phyloP scores from a whole-genome alignment of 2,888 invertebrate species.

The Eugnorisma glareosa region DNA sequence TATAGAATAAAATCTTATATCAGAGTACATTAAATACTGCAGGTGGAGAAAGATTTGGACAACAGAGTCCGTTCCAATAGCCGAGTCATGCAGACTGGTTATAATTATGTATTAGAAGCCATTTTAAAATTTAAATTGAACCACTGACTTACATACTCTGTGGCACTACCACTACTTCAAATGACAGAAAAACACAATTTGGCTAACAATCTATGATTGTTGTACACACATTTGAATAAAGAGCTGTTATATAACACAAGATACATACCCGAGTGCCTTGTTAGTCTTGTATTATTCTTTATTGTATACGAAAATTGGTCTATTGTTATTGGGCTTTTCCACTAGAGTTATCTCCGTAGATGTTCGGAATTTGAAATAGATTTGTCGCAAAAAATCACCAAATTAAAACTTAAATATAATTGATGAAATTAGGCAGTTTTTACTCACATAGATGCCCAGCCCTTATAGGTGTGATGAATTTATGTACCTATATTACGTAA shows the following conservation, averaged over 20 bases:
- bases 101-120: not conserved
- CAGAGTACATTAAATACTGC: too few relatives aligned
- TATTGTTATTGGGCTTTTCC: not conserved
- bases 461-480: not conserved
- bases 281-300: not conserved
- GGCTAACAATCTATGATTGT: constrained; percentile 11
- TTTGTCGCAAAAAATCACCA: not conserved
- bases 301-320: not conserved
- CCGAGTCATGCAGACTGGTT: not conserved
- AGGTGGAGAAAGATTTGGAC: not conserved
- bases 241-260: constrained; percentile 40
- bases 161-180: constrained; percentile 1
- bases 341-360: not conserved
- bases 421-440: not conserved
- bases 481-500: not conserved
- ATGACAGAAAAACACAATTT: constrained; percentile 18
- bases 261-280: not conserved
- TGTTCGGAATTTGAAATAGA: not conserved
- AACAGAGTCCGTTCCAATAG: not conserved
- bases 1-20: not conserved
- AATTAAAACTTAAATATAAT: not conserved
- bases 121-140: constrained; percentile 9
- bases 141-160: constrained; percentile 3
- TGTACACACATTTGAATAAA: constrained; percentile 36
- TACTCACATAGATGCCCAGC: not conserved